Base-by-base conservation (phyloP, 2,888 invertebrate species). In the Rhingia campestris region DNA sequence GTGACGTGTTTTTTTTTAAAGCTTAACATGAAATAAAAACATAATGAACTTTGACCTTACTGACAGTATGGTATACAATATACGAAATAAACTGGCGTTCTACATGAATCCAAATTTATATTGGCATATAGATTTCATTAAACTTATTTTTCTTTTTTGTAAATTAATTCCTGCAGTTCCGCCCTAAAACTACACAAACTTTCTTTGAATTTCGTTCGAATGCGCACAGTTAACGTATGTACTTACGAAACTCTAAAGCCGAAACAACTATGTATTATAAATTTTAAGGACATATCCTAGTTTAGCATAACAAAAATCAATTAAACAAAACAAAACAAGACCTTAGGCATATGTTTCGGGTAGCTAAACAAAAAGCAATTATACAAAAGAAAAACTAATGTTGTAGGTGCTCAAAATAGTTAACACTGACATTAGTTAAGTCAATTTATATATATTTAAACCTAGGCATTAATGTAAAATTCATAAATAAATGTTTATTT, bases 371-470 rank as follows among this genome's bases (percentile, higher is more conserved):
- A 51, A 45, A 67, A 67, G 22, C 35, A 79, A 79, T 33, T 66
- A 54, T 47, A 30, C 35, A 49, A 79, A 32, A 53, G 30, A 30
- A 53, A 56, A 66, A 63, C 51, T 66, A 75, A 81, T 51, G 14
- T 22, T 70, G 73, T 81, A 77, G 79, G 79, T 84, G 80, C 81
- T 77, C 33, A 59, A 61, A 45, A 67, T 49, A 58, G 73, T 87
- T 88, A 88, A 88, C 88, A 88, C 87, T 87, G 88, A 88, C 87
- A 87, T 86, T 72, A 49, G 85, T 12, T 61, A 56, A 81, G 56
- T 81, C 70, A 72, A 85, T 76, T 73, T 66, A 69, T 22, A 47
- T 45, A 51, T 51, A 37, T 39, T 43, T 63, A 73, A 37, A 63
- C 35, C 12, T 73, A 37, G 22, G 22, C 22, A 22, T 22, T 22